These are phyloP conservation scores for Adelognathus sp. DNA, from an alignment of 2,888 invertebrate species.

Conservation along the genomic window DNA sequence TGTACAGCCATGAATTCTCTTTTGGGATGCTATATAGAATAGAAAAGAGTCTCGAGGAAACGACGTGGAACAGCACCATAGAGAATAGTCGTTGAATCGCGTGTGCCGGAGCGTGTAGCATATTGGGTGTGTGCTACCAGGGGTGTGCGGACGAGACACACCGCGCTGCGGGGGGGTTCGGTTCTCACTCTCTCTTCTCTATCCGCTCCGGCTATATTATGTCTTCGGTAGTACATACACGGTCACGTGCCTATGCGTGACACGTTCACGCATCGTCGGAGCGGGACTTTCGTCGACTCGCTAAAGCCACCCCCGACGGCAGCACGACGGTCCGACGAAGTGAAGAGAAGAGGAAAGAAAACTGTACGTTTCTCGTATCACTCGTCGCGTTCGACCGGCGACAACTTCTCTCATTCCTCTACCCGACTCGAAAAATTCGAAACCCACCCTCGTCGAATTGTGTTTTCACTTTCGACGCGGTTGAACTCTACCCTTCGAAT, in stretches of 20 bases:
- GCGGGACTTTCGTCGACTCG: conserved; percentile 52
- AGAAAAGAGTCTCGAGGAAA: conserved; percentile 37
- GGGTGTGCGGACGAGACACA: conserved; percentile 70
- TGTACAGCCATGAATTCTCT: not conserved
- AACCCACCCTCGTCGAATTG: conserved; percentile 65
- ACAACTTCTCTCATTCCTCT: conserved; percentile 53
- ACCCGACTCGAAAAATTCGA: conserved; percentile 40
- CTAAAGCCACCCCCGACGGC: conserved; percentile 13
- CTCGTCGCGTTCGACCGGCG: conserved; percentile 40
- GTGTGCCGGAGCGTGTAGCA: conserved; percentile 63
- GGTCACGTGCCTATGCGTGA: conserved; percentile 80
- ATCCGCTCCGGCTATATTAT: conserved; percentile 73
- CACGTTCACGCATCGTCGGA: conserved; percentile 77
- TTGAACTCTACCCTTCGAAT: not conserved
- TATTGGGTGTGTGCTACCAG: conserved; percentile 66
- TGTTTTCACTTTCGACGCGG: conserved; percentile 68
- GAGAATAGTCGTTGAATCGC: conserved; percentile 34
- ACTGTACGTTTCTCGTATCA: conserved; percentile 9
- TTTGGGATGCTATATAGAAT: not conserved
- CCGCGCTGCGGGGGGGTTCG: conserved; percentile 67
- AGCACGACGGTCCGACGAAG: not conserved
- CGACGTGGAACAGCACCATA: conserved; percentile 39
- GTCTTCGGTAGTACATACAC: conserved; percentile 79
- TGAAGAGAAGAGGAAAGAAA: not conserved
- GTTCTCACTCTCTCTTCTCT: conserved; percentile 59